Base-by-base conservation (phyloP, 2,888 invertebrate species). In the Argyresthia albistria region DNA sequence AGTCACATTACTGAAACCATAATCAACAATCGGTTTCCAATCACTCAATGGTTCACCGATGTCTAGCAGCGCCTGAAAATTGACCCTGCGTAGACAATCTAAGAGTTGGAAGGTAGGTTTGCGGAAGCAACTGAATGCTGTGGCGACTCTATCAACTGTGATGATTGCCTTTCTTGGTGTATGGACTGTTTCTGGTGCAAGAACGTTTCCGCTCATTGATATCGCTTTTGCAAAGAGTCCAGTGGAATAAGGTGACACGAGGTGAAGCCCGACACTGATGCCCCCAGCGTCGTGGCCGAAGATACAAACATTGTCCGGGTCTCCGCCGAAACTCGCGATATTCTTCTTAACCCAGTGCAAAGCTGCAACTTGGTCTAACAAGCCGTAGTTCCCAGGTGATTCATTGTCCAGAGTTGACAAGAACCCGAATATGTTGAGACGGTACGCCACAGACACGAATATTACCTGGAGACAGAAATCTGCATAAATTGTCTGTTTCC, bases 271-370 rank as follows among this genome's bases (percentile, higher is more conserved):
- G 4, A 93, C 92, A 67, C 95, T 95, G 2, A 93, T 89, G 1
- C 93, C 94, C 0, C 95, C 95, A 0, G 94, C 90, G 43, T 93
- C 93, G 65, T 95, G 95, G 0, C 95, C 95, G 76, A 93, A 93
- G 50, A 95, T 86, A 54, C 93, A 92, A 10, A 95, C 91, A 57
- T 94, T 93, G 35, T 91, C 89, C 0, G 92, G 89, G 59, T 94
- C 91, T 0, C 95, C 95, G 3, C 93, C 93, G 64, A 95, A 95
- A 43, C 83, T 76, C 54, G 90, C 90, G 11, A 95, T 94, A 65
- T 93, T 94, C 58, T 89, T 90, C 62, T 93, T 92, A 0, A 95
- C 90, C 95, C 95, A 95, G 60, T 89, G 89, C 53, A 95, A 76
- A 0, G 94, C 92, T 0, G 95, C 95, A 35, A 93, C 91, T 79